Conservation (phyloP, 1,140 invertebrate genomes). For the Zaprionus gabonicus region DNA sequence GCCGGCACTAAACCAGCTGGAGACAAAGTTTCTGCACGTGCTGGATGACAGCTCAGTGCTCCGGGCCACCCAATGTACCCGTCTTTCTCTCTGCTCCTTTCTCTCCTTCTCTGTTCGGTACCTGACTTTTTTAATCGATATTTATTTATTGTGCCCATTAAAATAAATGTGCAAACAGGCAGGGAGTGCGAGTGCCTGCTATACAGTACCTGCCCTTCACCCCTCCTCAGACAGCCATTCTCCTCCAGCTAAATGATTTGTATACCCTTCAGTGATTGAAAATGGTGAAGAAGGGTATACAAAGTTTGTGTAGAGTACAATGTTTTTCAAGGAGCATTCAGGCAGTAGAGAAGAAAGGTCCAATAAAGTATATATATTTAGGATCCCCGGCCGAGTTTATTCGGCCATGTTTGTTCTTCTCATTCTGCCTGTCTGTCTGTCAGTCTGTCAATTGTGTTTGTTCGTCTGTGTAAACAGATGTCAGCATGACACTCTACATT, state of each 20-base stretch:
- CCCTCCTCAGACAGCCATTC: neutral
- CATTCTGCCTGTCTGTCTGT: too few relatives aligned
- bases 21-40: constrained; percentile 66
- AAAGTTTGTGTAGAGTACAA: too few relatives aligned
- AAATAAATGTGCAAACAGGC: constrained; percentile 42
- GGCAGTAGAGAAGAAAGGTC: too few relatives aligned
- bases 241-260: neutral
- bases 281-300: too few relatives aligned
- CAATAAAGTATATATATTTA: too few relatives aligned
- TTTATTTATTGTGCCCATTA: constrained; percentile 72
- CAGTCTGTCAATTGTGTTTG: too few relatives aligned
- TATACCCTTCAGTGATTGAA: too few relatives aligned
- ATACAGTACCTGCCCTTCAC: neutral
- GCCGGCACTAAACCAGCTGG: constrained; percentile 24
- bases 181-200: neutral
- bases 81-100: constrained; percentile 9
- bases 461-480: too few relatives aligned
- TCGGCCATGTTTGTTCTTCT: too few relatives aligned
- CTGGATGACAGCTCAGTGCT: constrained; percentile 65
- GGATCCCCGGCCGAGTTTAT: too few relatives aligned
- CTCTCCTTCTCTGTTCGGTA: constrained; percentile 23
- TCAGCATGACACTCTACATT: too few relatives aligned
- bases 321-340: too few relatives aligned
- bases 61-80: constrained; percentile 50
- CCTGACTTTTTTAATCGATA: constrained; percentile 66